A percentile compares a stretch with the other conserved stretches of the same genome.
phyloP scores from a whole-genome alignment of 2,113 vertebrate genomes.

The Pica pica region DNA sequence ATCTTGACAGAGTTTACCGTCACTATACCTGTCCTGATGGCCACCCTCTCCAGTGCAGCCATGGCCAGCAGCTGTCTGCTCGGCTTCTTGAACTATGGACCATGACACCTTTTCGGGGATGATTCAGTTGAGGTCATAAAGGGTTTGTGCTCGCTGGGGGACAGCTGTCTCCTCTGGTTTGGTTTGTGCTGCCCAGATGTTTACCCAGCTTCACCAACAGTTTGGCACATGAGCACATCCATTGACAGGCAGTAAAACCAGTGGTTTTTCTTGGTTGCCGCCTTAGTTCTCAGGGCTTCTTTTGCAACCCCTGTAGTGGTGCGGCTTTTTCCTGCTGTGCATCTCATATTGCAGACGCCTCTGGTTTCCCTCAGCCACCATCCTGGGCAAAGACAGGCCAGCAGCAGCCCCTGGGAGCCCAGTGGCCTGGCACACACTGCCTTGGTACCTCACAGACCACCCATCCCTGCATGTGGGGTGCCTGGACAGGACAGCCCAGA shows the following conservation, averaged over 20 bases:
- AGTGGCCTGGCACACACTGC: not conserved
- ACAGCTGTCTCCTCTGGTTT: not conserved
- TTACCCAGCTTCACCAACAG: not conserved
- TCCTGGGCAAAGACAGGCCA: not conserved
- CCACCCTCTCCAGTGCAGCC: not conserved
- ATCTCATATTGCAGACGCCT: not conserved
- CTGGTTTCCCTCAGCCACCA: not conserved
- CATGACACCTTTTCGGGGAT: not conserved
- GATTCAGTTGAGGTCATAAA: not conserved
- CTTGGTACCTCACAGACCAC: not conserved
- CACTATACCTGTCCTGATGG: not conserved
- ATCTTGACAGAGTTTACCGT: not conserved
- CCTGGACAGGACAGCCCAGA: not conserved
- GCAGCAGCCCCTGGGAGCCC: not conserved
- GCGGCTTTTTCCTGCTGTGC: not conserved
- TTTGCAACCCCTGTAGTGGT: not conserved
- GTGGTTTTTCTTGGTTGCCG: not conserved
- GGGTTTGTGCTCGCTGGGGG: not conserved
- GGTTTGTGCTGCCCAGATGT: not conserved
- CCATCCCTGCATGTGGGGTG: accelerated
- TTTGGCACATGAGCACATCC: accelerated
- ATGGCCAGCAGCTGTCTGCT: not conserved
- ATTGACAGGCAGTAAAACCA: not conserved
- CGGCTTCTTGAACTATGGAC: not conserved
- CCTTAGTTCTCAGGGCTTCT: not conserved